Evolutionary conservation across 2,888 invertebrate genomes (phyloP).

Genomic region (Palloptera scutellata): DNA sequence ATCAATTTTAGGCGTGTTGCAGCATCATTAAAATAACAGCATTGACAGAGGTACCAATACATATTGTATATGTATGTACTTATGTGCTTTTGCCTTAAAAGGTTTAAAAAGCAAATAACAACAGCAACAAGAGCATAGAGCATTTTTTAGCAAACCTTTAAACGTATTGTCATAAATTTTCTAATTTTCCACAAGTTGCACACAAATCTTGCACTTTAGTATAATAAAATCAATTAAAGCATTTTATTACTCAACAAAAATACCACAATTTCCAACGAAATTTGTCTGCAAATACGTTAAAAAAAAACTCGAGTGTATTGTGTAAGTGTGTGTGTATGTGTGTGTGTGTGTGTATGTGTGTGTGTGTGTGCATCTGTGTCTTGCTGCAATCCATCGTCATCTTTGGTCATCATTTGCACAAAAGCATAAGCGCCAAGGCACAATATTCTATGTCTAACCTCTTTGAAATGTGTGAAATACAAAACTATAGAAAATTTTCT

Average conservation of each 20-base stretch:
- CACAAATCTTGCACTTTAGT: slow-evolving; percentile 12
- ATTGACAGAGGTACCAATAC: no score
- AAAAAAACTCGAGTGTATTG: neutral
- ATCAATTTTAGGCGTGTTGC: neutral
- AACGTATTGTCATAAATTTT: slow-evolving; percentile 25
- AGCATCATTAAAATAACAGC: no score
- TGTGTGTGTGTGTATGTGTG: neutral
- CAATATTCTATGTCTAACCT: no score
- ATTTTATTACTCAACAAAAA: slow-evolving; percentile 29
- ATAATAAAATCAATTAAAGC: slow-evolving; percentile 35
- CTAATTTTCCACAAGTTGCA: slow-evolving; percentile 28
- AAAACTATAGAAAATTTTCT: no score
- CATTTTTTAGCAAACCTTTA: neutral
- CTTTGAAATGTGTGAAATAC: no score
- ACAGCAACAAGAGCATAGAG: no score
- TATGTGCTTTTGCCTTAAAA: no score
- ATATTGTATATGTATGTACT: no score
- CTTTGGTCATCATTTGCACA: slow-evolving; percentile 1
- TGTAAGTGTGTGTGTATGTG: neutral
- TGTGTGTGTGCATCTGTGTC: neutral
- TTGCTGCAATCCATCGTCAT: neutral
- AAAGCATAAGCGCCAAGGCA: slow-evolving; percentile 10
- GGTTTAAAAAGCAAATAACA: no score
- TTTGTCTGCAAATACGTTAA: neutral
- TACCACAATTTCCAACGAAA: slow-evolving; percentile 21